phyloP scores from a whole-genome alignment of 35 echinoderm and acorn worm genomes.

The Apostichopus japonicus region DNA sequence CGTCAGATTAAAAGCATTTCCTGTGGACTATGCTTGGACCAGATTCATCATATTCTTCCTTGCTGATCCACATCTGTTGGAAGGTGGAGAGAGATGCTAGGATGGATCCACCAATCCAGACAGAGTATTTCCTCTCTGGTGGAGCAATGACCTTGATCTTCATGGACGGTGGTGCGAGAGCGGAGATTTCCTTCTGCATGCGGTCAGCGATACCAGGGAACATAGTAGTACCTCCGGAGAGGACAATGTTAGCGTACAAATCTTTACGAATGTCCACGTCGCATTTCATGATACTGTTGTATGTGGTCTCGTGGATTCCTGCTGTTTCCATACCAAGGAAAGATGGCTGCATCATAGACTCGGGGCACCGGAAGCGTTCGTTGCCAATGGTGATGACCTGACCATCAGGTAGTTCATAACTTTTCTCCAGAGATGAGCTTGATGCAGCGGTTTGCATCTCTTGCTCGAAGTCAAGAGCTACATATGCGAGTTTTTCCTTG shows the following conservation, averaged over 20 bases:
- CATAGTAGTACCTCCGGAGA: conserved; percentile 17
- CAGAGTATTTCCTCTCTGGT: no score
- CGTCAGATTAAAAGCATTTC: conserved; percentile 67
- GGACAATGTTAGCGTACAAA: conserved; percentile 35
- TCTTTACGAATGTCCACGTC: conserved; percentile 1
- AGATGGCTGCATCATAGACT: conserved; percentile 55
- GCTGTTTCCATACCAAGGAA: conserved; percentile 64
- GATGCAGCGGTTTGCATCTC: no score
- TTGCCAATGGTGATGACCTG: no score
- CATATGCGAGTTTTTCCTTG: no score
- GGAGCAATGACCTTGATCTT: conserved; percentile 65
- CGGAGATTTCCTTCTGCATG: no score
- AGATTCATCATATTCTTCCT: conserved; percentile 80
- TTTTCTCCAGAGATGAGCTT: conserved; percentile 72
- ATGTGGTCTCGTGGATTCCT: conserved; percentile 49
- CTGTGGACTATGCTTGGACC: conserved; percentile 74
- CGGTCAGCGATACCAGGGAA: no score
- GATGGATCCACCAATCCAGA: no score
- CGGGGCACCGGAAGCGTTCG: conserved; percentile 58
- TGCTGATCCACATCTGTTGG: conserved; percentile 86
- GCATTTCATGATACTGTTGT: no score
- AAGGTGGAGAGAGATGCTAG: conserved; percentile 72
- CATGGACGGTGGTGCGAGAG: conserved; percentile 50
- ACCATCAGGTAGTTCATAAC: no score
- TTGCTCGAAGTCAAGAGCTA: no score